Conservation (phyloP, 2,888 invertebrate species). For the Mamestra brassicae region DNA sequence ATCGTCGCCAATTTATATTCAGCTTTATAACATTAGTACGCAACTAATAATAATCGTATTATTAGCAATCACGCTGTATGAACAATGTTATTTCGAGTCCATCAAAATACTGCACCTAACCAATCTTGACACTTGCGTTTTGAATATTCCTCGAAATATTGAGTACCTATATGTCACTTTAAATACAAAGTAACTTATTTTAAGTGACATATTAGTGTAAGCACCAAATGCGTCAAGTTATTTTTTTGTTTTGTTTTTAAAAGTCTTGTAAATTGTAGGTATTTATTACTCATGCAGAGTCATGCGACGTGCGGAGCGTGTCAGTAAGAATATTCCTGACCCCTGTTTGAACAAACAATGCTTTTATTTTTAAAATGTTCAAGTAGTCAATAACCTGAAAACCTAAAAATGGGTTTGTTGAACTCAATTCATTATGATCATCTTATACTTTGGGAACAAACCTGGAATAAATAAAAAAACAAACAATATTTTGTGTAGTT, state of each 20-base stretch:
- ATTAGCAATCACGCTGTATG: constrained; percentile 83
- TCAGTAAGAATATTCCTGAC: not conserved
- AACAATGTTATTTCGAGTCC: constrained; percentile 78
- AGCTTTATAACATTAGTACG: constrained; percentile 50
- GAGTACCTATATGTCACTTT: not conserved
- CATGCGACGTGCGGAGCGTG: not conserved
- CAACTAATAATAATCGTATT: constrained; percentile 83
- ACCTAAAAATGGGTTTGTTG: not conserved
- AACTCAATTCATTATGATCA: not conserved
- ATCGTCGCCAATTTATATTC: constrained; percentile 55
- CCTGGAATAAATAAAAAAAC: not conserved
- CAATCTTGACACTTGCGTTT: constrained; percentile 84
- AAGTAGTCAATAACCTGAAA: not conserved
- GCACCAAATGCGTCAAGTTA: constrained; percentile 63
- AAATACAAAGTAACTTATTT: constrained; percentile 62
- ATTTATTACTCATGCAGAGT: not conserved
- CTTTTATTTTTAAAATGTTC: not conserved
- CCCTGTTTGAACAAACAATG: not conserved
- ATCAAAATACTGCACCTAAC: constrained; percentile 76
- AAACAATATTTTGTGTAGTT: no score
- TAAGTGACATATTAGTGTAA: constrained; percentile 70
- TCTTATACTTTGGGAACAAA: not conserved
- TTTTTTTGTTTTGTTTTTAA: constrained; percentile 33
- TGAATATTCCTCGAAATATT: constrained; percentile 72
- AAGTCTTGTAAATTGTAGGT: not conserved